Base-by-base conservation (phyloP, 1,140 invertebrate species). In the Chlorops oryzae region DNA sequence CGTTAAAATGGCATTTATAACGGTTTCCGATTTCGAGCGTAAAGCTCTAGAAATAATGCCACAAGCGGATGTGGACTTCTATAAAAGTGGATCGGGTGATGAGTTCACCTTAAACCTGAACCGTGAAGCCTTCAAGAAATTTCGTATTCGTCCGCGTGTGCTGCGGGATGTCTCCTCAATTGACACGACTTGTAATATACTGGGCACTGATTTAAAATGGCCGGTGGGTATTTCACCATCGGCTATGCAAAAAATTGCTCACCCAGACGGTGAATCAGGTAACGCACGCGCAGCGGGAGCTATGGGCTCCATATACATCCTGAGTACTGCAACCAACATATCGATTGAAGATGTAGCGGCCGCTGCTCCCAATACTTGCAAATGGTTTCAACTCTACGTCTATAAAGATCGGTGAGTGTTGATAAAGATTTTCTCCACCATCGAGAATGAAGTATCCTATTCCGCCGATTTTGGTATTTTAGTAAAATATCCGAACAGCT, bases 311-410 rank as follows among this genome's bases (percentile, higher is more conserved):
- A 79, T 93, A 37, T 94, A 85, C 61, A 92, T 85, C 24, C 73
- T 93, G 32, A 92, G 89, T 54, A 96, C 92, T 1, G 77, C 95
- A 32, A 80, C 90, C 0, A 96, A 92, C 1, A 84, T 80, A 49
- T 90, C 88, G 17, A 80, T 96, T 45, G 93, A 96, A 76, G 90
- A 96, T 69, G 82, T 96, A 1, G 85, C 87, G 0, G 59, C 78
- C 49, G 82, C 81, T 4, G 86, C 88, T 2, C 89, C 90, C 3
- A 72, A 81, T n/a, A 81, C 80, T 1, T 75, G 82, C 12, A 90
- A 90, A 71, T 92, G 90, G 90, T 92, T 93, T 66, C 91, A 96
- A 67, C 75, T 96, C 0, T 96, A 96, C 58, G 84, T 96, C 54
- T 93, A 91, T 63, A 86, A 79, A 50, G 67, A 70, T 57, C 58